A percentile compares a stretch with the other conserved stretches of the same genome.
phyloP scores from a whole-genome alignment of 2,113 vertebrate species.

The Miniopterus natalensis region DNA sequence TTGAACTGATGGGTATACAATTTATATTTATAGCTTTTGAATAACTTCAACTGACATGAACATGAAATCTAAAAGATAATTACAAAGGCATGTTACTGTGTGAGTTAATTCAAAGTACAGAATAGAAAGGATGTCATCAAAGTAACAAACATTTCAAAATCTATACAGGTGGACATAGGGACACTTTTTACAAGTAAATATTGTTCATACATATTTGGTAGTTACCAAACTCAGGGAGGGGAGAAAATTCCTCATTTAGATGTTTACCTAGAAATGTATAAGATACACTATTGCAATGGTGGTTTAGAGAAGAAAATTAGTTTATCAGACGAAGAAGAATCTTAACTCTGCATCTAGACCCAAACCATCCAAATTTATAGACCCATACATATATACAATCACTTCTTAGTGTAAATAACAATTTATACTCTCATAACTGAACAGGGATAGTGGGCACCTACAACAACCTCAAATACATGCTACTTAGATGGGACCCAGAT shows the following conservation, averaged over 20 bases:
- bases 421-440: neutral
- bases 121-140: conserved; percentile 33
- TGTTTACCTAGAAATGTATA: conserved; percentile 23
- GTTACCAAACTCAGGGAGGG: neutral
- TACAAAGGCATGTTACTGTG: conserved; percentile 5
- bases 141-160: conserved; percentile 44
- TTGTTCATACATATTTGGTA: neutral
- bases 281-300: neutral
- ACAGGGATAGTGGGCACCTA: neutral
- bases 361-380: neutral
- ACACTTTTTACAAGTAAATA: neutral
- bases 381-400: neutral
- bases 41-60: neutral
- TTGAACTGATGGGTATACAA: neutral
- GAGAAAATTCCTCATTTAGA: neutral
- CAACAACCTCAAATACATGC: conserved; percentile 47
- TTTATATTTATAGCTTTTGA: conserved; percentile 20
- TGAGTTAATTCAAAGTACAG: neutral
- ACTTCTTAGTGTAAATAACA: neutral
- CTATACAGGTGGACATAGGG: neutral
- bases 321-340: neutral
- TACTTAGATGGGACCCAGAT: conserved; percentile 70
- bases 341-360: neutral
- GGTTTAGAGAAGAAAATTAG: neutral
- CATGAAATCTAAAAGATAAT: conserved; percentile 34